Evolutionary conservation across 53 echinoderm and acorn worm genomes (phyloP), one percentile per base, ranked within the genome.

Genomic region (Mesocentrotus franciscanus): DNA sequence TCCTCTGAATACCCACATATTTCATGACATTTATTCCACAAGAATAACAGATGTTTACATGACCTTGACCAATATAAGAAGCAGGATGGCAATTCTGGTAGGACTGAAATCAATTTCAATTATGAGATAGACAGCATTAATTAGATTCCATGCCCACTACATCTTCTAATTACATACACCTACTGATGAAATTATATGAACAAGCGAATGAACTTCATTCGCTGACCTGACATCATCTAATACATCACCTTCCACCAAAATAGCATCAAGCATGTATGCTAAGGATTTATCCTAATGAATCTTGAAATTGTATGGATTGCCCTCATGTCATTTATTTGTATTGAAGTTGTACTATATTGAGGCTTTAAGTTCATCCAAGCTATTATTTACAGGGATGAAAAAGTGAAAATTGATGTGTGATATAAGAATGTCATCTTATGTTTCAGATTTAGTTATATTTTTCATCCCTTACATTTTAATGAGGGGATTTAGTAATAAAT

Each of bases 61-160:
- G 87, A 87, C 87, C 87, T 87, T 87, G 87, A 58, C 58, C 87
- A 58, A 87, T 58, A 87, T 58, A 85, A 87, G n/a, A 57, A 87
- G 57, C 58, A n/a, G 12, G 58, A 29, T 10, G 27, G 11, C 10
- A 32, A 84, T 84, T 84, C 42, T 49, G 49, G 84, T 42, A 49
- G 87, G 58, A 59, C 26, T 57, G 87, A 87, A 87, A 87, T 87
- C 87, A 87, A 87, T 87, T 87, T 87, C 27, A 87, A 87, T 57
- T 87, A 87, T 58, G 56, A 87, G 59, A 87, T 87, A 10, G 58
- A 87, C 87, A 87, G 58, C 59, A n/a, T 58, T 57, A 87, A 87
- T 87, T 58, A 29, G 87, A 56, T 87, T 87, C 87, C 87, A 87
- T 87, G 87, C 57, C 58, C 58, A n/a, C 56, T 87, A 87, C 29